Evolutionary conservation across 2,888 invertebrate species (phyloP).

Genomic region (Ennomos erosarius): DNA sequence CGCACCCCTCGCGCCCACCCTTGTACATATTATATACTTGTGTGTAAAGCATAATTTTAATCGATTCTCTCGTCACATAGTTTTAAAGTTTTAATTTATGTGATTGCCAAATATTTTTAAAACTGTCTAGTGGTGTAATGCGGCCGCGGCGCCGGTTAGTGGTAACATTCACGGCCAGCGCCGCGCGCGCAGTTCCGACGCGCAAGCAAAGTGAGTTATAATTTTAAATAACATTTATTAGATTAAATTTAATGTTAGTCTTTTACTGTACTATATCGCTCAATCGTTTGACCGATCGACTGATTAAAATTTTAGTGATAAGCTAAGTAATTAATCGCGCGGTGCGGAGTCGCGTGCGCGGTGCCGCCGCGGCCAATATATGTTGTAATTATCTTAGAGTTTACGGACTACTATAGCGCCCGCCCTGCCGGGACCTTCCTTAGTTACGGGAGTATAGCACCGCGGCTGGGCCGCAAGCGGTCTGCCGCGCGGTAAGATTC

Average conservation of each 20-base stretch:
- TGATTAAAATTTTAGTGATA: conserved; percentile 85
- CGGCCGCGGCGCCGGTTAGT: conserved; percentile 62
- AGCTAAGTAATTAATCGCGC: conserved; percentile 76
- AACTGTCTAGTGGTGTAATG: conserved; percentile 74
- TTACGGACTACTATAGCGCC: conserved; percentile 67
- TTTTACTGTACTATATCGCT: conserved; percentile 85
- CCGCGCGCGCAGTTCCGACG: conserved; percentile 58
- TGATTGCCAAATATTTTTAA: conserved; percentile 83
- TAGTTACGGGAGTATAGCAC: conserved; percentile 53
- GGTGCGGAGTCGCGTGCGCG: conserved; percentile 46
- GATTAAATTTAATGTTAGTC: conserved; percentile 86
- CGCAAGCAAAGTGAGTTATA: conserved; percentile 80
- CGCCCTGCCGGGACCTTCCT: conserved; percentile 60
- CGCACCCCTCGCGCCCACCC: conserved; percentile 72
- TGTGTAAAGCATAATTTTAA: conserved; percentile 85
- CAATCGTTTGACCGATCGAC: conserved; percentile 85
- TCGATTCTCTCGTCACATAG: conserved; percentile 83
- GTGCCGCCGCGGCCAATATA: conserved; percentile 45
- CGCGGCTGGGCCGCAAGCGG: no score
- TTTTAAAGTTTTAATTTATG: conserved; percentile 84
- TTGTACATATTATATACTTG: conserved; percentile 77
- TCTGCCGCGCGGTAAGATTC: conserved; percentile 68
- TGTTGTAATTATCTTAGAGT: conserved; percentile 73
- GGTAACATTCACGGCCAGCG: conserved; percentile 50
- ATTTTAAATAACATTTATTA: conserved; percentile 84